Percentiles rank a stretch among this genome's conserved stretches.
phyloP scores from a whole-genome alignment of 2,888 invertebrate species.

The Amphipoea lucens region DNA sequence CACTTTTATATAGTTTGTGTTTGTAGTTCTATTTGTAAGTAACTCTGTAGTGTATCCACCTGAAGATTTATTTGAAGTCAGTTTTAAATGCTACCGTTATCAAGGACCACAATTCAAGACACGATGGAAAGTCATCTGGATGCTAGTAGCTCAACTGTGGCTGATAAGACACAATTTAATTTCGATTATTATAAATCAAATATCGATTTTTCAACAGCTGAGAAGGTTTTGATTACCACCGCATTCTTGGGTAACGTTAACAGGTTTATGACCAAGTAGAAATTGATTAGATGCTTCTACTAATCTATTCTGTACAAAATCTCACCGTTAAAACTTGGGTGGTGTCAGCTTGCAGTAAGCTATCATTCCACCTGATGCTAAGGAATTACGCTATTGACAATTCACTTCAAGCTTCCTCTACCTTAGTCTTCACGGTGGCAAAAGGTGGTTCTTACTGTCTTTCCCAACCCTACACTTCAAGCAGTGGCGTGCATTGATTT shows the following conservation, averaged over 20 bases:
- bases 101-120: not conserved
- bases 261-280: not conserved
- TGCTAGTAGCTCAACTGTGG: not conserved
- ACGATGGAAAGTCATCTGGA: not conserved
- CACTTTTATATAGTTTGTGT: slow-evolving; percentile 38
- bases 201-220: too few species aligned
- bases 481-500: too few species aligned
- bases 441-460: not conserved
- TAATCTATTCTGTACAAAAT: not conserved
- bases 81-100: not conserved
- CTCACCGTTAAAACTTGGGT: not conserved
- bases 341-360: too few species aligned
- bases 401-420: not conserved
- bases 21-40: slow-evolving; percentile 17
- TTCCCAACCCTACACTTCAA: not conserved
- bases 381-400: not conserved
- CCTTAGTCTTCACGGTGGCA: not conserved
- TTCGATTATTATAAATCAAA: too few species aligned
- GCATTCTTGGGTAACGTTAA: not conserved
- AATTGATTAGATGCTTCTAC: not conserved
- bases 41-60: not conserved
- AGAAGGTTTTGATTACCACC: not conserved
- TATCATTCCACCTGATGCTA: not conserved
- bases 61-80: not conserved
- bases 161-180: too few species aligned